phyloP scores from a whole-genome alignment of 30 jellyfish, hydroid and myxozoan species.

The Sanderia malayensis region DNA sequence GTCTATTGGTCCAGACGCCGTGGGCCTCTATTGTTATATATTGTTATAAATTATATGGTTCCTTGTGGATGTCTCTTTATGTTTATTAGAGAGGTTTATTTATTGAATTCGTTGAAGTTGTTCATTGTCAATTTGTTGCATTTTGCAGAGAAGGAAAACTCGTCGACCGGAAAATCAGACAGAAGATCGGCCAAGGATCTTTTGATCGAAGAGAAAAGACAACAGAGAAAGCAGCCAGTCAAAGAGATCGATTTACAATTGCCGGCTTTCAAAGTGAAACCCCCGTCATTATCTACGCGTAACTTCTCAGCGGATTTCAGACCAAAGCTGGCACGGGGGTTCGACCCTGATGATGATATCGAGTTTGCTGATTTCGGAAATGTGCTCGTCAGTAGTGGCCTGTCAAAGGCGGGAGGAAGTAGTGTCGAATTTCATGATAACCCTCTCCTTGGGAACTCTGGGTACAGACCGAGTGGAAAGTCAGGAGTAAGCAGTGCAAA shows the following conservation, averaged over 20 bases:
- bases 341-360: conserved; percentile 42
- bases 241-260: conserved; percentile 19
- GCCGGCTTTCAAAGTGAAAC: conserved; percentile 8
- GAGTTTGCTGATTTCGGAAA: conserved; percentile 74
- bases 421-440: conserved; percentile 17
- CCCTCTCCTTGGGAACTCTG: neutral
- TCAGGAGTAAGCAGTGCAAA: neutral
- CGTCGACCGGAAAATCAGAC: conserved; percentile 18
- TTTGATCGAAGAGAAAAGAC: conserved; percentile 27
- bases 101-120: too few species aligned
- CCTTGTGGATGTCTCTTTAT: too few species aligned
- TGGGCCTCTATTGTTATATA: too few species aligned
- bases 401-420: conserved; percentile 1
- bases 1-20: too few species aligned
- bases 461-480: conserved; percentile 3
- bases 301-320: conserved; percentile 19
- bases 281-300: conserved; percentile 9
- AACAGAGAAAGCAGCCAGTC: neutral
- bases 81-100: too few species aligned
- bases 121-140: neutral
- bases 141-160: conserved; percentile 26
- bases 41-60: too few species aligned
- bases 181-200: conserved; percentile 52
- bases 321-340: conserved; percentile 69
- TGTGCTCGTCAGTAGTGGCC: conserved; percentile 51